These are phyloP conservation scores for Mirounga angustirostris DNA, from an alignment of 2,113 vertebrate species.

Conservation along the genomic window DNA sequence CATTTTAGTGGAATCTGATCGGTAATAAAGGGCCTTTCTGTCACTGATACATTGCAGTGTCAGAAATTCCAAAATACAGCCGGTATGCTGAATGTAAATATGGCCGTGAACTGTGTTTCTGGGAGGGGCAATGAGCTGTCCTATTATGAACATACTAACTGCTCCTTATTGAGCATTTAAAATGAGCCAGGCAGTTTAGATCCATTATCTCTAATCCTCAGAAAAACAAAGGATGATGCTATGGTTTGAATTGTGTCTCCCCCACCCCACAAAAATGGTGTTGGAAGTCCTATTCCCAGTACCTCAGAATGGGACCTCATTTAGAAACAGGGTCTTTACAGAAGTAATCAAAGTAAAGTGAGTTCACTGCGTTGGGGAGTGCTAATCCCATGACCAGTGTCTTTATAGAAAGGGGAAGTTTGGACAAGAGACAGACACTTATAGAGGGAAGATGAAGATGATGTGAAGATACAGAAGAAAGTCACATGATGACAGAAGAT, in stretches of 20 bases:
- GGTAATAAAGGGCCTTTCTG: neutral
- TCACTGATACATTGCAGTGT: neutral
- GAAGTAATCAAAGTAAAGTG: neutral
- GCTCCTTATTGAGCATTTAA: neutral
- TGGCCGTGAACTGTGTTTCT: neutral
- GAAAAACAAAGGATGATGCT: neutral
- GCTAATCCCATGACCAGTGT: neutral
- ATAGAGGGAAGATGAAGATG: neutral
- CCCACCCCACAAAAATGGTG: neutral
- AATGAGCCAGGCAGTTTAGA: neutral
- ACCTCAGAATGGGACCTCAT: neutral
- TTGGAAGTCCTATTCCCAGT: neutral
- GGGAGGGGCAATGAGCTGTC: neutral
- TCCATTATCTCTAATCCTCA: neutral
- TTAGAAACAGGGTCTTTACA: neutral
- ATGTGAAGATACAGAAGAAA: neutral
- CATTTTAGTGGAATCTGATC: slow-evolving; percentile 13
- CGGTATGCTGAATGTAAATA: neutral
- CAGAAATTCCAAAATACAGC: slow-evolving; percentile 31
- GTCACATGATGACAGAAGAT: neutral
- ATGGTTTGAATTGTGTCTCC: neutral
- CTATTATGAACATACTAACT: neutral
- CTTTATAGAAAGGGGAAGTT: neutral
- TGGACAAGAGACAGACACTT: neutral
- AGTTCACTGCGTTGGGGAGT: neutral